phyloP scores from a whole-genome alignment of 2,888 invertebrate species.

The Litoditis marina region DNA sequence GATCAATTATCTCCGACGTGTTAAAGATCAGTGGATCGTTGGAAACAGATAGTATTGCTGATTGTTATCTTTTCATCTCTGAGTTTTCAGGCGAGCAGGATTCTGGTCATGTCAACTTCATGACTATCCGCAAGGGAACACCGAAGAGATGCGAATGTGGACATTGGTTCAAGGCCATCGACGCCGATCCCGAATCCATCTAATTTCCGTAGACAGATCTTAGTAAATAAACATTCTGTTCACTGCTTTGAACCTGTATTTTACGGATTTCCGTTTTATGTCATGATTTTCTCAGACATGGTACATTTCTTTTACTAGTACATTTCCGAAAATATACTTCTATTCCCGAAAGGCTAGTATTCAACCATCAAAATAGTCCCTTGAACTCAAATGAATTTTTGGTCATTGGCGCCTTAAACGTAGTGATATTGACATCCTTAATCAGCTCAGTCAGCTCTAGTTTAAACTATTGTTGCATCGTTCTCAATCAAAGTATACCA shows the following conservation, averaged over 20 bases:
- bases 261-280: constrained; percentile 4
- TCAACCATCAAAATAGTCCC: too few species aligned
- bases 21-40: too few species aligned
- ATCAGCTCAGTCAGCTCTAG: too few species aligned
- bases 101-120: constrained; percentile 82
- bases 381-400: neutral
- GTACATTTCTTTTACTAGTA: too few species aligned
- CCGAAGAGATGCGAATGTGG: constrained; percentile 84
- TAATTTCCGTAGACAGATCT: constrained; percentile 27
- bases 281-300: too few species aligned
- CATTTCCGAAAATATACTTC: too few species aligned
- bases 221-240: constrained; percentile 18
- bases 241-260: constrained; percentile 6
- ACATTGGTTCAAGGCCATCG: constrained; percentile 77
- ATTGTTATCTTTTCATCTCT: too few species aligned
- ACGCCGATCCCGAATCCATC: constrained; percentile 61
- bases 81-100: constrained; percentile 75
- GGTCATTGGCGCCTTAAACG: neutral
- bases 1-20: too few species aligned
- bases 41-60: too few species aligned
- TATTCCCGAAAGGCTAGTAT: too few species aligned
- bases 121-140: constrained; percentile 86
- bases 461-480: too few species aligned
- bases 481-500: too few species aligned
- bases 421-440: neutral